Base-by-base conservation (phyloP, 2,797 vertebrate species). In the Pangasius larnaudii region DNA sequence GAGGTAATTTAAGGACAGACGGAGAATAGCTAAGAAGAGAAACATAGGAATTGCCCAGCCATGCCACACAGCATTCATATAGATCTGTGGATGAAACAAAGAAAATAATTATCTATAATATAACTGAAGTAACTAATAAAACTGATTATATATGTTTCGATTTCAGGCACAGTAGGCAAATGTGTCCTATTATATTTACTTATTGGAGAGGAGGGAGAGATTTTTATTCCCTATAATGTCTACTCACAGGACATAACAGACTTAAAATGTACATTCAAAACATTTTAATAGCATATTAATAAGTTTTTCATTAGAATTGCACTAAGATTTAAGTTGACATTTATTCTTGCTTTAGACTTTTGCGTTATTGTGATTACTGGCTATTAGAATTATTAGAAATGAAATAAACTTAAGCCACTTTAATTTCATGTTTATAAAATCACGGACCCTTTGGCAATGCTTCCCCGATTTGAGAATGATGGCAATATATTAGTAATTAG, bases 1-100 rank as follows among this genome's bases (percentile, higher is more conserved):
- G 95, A 99, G 98, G 96, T 97, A 99, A 97, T 99, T 99, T 93
- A 99, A 96, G 61, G 98, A 99, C 87, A 99, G 95, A 91, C 98
- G 97, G 93, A 99, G 92, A 93, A 99, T 99, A 88, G 97, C 98
- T 89, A 99, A 96, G 92, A 99, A 98, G 91, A 99, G 95, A 95
- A 99, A 98, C 97, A 99, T 96, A 91, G 98, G 98, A 93, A 99
- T 94, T 95, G 96, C 97, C 98, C 98, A 99, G 95, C 98, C 98
- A 65, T 97, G 96, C 98, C 98, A 99, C 75, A 98, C 97, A 79
- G 98, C 97, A 71, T 99, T 97, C 97, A 99, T 98, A 96, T 99
- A 99, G 89, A 99, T 95, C 98, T 98, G 94, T 63, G 91, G 84
- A 88, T 78, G 59, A 78, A 71, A n/a, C 0, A 74, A 65, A 63